Percentiles rank a stretch among this genome's conserved stretches.
These are phyloP conservation scores for Heterohyrax brucei DNA, from an alignment of 2,797 vertebrate genomes.

Conservation along the genomic window DNA sequence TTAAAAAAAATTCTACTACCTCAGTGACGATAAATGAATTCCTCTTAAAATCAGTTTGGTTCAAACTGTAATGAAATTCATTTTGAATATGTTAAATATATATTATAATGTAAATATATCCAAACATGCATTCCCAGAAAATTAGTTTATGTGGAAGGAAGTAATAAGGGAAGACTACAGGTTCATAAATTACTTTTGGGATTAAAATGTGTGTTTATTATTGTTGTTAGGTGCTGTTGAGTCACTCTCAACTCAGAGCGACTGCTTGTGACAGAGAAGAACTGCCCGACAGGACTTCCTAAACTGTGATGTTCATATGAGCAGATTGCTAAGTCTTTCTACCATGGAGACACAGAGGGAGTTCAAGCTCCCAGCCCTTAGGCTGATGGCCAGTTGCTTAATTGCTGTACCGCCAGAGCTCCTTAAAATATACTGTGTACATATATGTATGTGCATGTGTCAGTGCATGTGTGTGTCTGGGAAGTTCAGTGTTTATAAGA, in stretches of 20 bases:
- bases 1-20: constrained; percentile 23
- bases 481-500: not conserved
- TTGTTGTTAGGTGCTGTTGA: too few relatives aligned
- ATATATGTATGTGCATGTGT: too few relatives aligned
- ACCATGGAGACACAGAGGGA: too few relatives aligned
- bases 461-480: not conserved
- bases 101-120: constrained; percentile 33
- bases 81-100: constrained; percentile 59
- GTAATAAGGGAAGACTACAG: not conserved
- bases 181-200: constrained; percentile 3
- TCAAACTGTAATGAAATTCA: constrained; percentile 43
- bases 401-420: too few relatives aligned
- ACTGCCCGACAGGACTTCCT: too few relatives aligned
- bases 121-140: not conserved
- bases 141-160: constrained; percentile 55
- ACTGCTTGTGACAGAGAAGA: too few relatives aligned
- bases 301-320: too few relatives aligned
- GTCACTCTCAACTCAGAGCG: too few relatives aligned
- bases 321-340: too few relatives aligned
- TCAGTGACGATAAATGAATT: constrained; percentile 11
- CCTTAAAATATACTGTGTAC: too few relatives aligned
- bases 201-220: constrained; percentile 17
- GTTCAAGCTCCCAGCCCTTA: too few relatives aligned
- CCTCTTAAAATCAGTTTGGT: constrained; percentile 51
- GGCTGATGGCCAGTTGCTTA: too few relatives aligned